Evolutionary conservation across 2,888 invertebrate species (phyloP).

Genomic region (Hirudinaria manillensis): DNA sequence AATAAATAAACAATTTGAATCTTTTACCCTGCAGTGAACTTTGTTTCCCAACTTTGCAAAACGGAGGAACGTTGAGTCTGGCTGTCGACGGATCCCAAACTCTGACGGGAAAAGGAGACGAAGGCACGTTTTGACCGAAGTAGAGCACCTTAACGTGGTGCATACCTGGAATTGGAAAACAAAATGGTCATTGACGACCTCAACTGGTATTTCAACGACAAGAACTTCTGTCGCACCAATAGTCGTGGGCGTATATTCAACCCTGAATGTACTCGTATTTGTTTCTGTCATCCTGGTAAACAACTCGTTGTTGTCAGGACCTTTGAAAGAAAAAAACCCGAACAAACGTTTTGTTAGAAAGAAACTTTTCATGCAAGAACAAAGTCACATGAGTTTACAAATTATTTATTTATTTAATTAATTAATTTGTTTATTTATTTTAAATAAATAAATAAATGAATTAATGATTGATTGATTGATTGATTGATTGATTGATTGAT

Average conservation of each 20-base stretch:
- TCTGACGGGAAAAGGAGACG: conserved; percentile 22
- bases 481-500: too few species aligned
- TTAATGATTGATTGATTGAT: too few species aligned
- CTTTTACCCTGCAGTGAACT: conserved; percentile 20
- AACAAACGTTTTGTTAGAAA: not conserved
- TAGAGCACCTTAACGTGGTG: conserved; percentile 22
- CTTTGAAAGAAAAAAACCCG: conserved; percentile 14
- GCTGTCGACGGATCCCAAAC: conserved; percentile 28
- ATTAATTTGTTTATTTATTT: not conserved
- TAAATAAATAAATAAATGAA: not conserved
- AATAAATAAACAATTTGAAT: not conserved
- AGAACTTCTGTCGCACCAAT: conserved; percentile 1
- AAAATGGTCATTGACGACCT: not conserved
- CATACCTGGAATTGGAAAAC: conserved; percentile 12
- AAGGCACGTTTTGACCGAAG: conserved; percentile 27
- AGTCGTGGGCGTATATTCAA: conserved; percentile 26
- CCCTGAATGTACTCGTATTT: conserved; percentile 26
- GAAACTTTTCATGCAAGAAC: too few species aligned
- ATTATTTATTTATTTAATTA: not conserved
- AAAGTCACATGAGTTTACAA: too few species aligned
- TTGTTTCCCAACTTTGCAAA: conserved; percentile 23
- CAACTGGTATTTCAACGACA: not conserved
- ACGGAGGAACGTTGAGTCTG: conserved; percentile 9
- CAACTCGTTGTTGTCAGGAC: conserved; percentile 22
- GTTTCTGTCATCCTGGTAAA: conserved; percentile 18